These are phyloP conservation scores for Zaprionus capensis DNA, from an alignment of 1,140 invertebrate species.

Conservation along the genomic window DNA sequence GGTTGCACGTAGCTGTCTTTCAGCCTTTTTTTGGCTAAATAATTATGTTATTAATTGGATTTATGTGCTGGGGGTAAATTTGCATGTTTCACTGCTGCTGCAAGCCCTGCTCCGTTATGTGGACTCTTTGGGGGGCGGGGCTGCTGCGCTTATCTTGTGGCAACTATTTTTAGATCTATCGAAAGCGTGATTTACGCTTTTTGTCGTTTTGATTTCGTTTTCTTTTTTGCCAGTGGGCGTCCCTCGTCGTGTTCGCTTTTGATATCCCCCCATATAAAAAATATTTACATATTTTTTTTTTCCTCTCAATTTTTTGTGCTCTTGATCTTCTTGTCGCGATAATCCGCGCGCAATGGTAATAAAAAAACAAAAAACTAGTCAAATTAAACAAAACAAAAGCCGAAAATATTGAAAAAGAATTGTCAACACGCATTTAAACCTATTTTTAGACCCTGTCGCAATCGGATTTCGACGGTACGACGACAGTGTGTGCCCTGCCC, in stretches of 20 bases:
- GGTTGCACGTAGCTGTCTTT: slow-evolving; percentile 45
- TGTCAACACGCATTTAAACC: slow-evolving; percentile 80
- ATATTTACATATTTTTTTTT: slow-evolving; percentile 46
- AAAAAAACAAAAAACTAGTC: slow-evolving; percentile 54
- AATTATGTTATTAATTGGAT: slow-evolving; percentile 82
- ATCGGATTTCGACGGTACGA: slow-evolving; percentile 56
- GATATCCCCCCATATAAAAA: slow-evolving; percentile 64
- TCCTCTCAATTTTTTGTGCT: slow-evolving; percentile 41
- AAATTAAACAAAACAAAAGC: slow-evolving; percentile 40
- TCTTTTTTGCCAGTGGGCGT: slow-evolving; percentile 62
- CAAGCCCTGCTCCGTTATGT: slow-evolving; percentile 23
- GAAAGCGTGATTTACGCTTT: slow-evolving; percentile 81
- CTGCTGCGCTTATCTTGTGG: slow-evolving; percentile 50
- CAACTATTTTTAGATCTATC: slow-evolving; percentile 76
- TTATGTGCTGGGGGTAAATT: slow-evolving; percentile 66
- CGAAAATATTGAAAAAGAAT: slow-evolving; percentile 53
- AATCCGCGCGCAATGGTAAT: slow-evolving; percentile 76
- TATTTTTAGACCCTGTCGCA: slow-evolving; percentile 76
- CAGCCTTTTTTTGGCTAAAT: slow-evolving; percentile 51
- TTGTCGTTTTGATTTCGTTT: slow-evolving; percentile 44
- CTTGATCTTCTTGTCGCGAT: slow-evolving; percentile 81
- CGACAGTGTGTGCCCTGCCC: slow-evolving; percentile 30
- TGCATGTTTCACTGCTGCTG: slow-evolving; percentile 42
- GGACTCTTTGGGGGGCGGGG: slow-evolving; percentile 34
- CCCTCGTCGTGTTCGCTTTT: slow-evolving; percentile 43